A percentile compares a stretch with the other conserved stretches of the same genome.
Conservation (phyloP, 2,113 vertebrate genomes). For the Sinocyclocheilus rhinocerous region DNA sequence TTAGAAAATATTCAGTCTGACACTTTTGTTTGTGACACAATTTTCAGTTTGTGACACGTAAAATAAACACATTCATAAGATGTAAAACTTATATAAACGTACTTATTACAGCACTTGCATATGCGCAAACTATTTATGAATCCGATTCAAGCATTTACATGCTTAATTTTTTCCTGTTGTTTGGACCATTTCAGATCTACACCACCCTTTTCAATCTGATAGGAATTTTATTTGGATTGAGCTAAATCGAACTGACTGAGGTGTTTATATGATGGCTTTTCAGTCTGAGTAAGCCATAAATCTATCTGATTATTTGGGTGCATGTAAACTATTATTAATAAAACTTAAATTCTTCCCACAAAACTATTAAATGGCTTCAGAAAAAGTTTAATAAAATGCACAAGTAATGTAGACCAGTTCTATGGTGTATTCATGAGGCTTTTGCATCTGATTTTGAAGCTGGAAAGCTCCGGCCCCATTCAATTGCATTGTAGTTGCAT, state of each 20-base stretch:
- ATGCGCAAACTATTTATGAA: neutral
- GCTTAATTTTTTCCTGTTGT: neutral
- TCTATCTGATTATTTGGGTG: too few relatives aligned
- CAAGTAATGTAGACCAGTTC: too few relatives aligned
- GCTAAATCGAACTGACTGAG: neutral
- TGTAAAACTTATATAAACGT: neutral
- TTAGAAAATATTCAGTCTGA: too few relatives aligned
- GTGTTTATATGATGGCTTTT: too few relatives aligned
- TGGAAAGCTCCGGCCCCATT: neutral
- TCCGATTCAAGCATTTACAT: too few relatives aligned
- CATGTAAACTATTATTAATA: too few relatives aligned
- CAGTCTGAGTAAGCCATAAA: too few relatives aligned
- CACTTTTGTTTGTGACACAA: too few relatives aligned
- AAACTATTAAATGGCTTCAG: neutral
- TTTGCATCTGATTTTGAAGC: neutral
- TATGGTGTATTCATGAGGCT: neutral
- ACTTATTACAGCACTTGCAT: neutral
- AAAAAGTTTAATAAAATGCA: neutral
- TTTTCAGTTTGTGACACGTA: neutral
- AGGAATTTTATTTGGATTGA: neutral
- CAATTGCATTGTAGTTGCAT: neutral
- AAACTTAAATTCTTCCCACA: neutral
- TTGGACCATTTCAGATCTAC: neutral
- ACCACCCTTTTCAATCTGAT: neutral
- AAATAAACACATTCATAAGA: neutral